These are phyloP conservation scores for Heliornis fulica DNA, from an alignment of 2,113 vertebrate genomes.

Conservation along the genomic window DNA sequence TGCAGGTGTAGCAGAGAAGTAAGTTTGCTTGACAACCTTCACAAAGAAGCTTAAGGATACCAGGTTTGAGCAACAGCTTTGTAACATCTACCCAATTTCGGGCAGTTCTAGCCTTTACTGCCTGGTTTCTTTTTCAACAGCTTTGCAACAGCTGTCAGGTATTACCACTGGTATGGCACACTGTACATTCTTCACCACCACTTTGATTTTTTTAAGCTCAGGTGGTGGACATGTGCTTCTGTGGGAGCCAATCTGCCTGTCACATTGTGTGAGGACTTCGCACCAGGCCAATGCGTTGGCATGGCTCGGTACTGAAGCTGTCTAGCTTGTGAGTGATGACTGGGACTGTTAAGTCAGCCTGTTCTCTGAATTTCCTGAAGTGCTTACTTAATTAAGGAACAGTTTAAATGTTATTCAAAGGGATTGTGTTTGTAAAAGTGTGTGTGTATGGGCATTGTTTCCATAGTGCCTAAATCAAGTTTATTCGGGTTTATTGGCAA, in stretches of 20 bases:
- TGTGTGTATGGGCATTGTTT: not conserved
- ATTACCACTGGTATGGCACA: not conserved
- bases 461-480: not conserved
- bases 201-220: not conserved
- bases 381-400: not conserved
- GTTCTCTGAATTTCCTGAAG: not conserved
- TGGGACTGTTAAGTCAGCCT: not conserved
- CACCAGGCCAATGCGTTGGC: not conserved
- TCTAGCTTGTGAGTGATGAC: not conserved
- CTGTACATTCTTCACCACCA: not conserved
- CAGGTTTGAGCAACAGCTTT: not conserved
- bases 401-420: not conserved
- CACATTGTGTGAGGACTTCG: not conserved
- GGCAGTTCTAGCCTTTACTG: not conserved
- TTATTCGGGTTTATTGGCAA: slow-evolving; percentile 5
- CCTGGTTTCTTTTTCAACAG: not conserved
- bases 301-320: not conserved
- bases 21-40: not conserved
- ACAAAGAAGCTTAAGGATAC: not conserved
- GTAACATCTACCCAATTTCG: not conserved
- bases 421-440: not conserved
- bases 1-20: not conserved
- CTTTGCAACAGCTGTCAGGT: not conserved
- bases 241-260: not conserved
- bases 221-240: rapidly evolving